Evolutionary conservation across 2,888 invertebrate species (phyloP), one percentile per base, ranked within the genome.

Genomic region (Helobdella robusta): DNA sequence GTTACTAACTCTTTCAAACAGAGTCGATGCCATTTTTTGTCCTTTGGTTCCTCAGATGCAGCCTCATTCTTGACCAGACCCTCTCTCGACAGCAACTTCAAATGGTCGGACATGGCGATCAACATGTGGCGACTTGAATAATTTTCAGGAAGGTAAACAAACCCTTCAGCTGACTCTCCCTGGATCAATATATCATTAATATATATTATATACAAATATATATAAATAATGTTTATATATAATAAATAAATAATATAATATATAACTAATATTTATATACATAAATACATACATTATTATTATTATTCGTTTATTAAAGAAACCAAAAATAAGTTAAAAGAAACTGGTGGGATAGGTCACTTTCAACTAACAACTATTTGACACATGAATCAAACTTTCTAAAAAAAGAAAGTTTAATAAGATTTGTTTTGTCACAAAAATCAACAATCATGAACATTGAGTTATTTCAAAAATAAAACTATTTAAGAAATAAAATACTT

Each of bases 131-230:
- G 84, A 69, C 89, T 89, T 0, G 93, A 91, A 75, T 90, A 90
- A 6, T 89, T 89, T 81, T 93, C 92, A 0, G 94, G 94, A 71
- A 94, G 83, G 78, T 88, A 92, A 69, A 94, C 83, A 68, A 89
- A 87, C 78, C 92, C 85, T 79, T 92, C 92, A 60, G 92, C 87
- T 64, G 90, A 90, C 82, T 94, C 93, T 2, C 92, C 93, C 84
- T 84, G 72, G 34, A 70, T 54, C 8, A 52, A 56, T 58, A 40
- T 15, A 30, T 32, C 30, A 18, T 34, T 30, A 28, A 59, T 11
- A n/a, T 15, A 18, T 56, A 15, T 60, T 6, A 52, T 56, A 56
- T 44, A 11, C 11, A 40, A 60, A 23, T 6, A 8, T 35, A 6
- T 4, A 30, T 18, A 52, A 52, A 52, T 8, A 52, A 11, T n/a